Evolutionary conservation across 2,113 vertebrate genomes (phyloP), one percentile per base, ranked within the genome.

Genomic region (Corydoras sp.): DNA sequence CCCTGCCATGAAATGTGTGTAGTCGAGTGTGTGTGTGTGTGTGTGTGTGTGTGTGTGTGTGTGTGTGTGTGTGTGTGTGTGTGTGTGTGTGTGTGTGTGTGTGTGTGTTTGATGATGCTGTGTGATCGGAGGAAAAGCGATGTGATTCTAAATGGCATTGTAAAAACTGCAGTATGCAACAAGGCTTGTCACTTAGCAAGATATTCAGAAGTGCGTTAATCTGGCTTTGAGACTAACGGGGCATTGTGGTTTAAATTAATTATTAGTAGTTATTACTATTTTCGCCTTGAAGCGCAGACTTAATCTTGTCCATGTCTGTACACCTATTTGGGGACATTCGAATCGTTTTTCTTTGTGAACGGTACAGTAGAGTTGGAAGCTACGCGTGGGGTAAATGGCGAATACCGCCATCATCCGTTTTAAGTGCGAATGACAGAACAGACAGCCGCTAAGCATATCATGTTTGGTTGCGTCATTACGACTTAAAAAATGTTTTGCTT

Each of bases 381-480:
- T 43, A 43, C 35, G 35, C 35, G 49, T 49, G 15, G 11, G 18
- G 43, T 77, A 54, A 63, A 68, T 76, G 77, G 72, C 68, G 69
- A 80, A 80, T 71, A 64, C 73, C 75, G 66, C 48, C 69, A 75
- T 77, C 70, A 64, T 49, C 56, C 55, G 65, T 73, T 77, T 58
- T 75, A 54, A 69, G 58, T 14, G 30, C 59, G 72, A 72, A 77
- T 59, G 62, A 58, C 65, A 67, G 60, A 69, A 62, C 62, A 68
- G 15, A 48, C 74, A 50, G 55, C 51, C 3, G 32, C 59, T 30
- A 10, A 24, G 18, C 24, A n/a, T 51, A 12, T 58, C 29, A 30
- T 15, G 11, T 15, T 54, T 2, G 18, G 58, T 74, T 74, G 69
- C 48, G 18, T 67, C 30, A 68, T 18, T 66, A 74, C 73, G 62